Evolutionary conservation across 2,113 vertebrate species (phyloP).

Genomic region (Trogon surrucura): DNA sequence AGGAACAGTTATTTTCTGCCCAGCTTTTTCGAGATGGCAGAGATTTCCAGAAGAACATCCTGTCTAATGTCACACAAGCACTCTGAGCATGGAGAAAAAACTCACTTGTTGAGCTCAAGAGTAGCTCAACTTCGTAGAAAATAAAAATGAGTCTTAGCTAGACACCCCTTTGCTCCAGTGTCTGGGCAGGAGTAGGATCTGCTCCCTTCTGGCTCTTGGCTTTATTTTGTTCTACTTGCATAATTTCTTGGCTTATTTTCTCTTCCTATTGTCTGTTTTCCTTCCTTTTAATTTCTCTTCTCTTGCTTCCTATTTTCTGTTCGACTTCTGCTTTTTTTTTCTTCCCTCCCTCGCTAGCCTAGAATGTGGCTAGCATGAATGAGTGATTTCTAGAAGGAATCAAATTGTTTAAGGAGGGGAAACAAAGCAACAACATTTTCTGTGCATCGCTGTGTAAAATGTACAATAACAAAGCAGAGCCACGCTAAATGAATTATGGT

Average conservation of each 20-base stretch:
- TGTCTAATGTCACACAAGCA: background rate
- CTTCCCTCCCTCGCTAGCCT: background rate
- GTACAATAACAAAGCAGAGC: conserved; percentile 72
- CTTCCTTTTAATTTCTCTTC: conserved; percentile 1
- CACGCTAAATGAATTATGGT: conserved; percentile 74
- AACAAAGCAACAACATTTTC: conserved; percentile 40
- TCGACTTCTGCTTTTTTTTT: background rate
- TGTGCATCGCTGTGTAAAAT: conserved; percentile 71
- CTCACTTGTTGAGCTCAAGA: background rate
- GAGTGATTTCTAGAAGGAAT: conserved; percentile 70
- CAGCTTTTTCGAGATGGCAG: background rate
- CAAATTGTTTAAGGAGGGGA: conserved; percentile 50
- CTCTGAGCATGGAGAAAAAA: background rate
- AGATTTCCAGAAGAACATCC: conserved; percentile 5
- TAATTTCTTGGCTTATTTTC: background rate
- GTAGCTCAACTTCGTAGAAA: background rate
- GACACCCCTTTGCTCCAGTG: background rate
- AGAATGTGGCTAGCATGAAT: conserved; percentile 22
- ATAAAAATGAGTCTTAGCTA: background rate
- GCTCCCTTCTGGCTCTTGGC: background rate
- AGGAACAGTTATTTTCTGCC: conserved; percentile 4
- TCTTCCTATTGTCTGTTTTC: background rate
- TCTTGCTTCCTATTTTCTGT: background rate
- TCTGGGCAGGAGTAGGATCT: background rate
- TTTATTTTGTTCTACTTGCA: conserved; percentile 8